Evolutionary conservation across 2,888 invertebrate genomes (phyloP).

Genomic region (Xanthia icteritia): DNA sequence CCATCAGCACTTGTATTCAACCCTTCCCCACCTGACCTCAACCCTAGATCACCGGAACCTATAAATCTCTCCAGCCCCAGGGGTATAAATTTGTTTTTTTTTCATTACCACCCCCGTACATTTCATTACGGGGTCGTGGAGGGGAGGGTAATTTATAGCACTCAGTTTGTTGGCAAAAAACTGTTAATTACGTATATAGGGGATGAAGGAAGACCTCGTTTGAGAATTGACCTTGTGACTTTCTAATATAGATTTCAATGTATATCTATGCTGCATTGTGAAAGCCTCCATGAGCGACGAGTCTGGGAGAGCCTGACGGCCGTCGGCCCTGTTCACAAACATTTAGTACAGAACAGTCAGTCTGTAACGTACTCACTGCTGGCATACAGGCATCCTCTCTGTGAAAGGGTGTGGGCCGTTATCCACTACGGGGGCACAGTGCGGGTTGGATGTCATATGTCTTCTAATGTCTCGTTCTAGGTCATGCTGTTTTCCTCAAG

Average conservation of each 20-base stretch:
- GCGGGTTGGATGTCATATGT: background rate
- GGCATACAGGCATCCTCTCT: background rate
- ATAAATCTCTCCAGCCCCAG: conserved; percentile 58
- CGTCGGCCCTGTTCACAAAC: background rate
- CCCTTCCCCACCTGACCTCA: conserved; percentile 46
- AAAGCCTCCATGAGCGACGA: background rate
- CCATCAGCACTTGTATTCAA: conserved; percentile 42
- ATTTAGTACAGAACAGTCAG: background rate
- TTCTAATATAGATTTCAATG: background rate
- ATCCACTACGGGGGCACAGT: too few species aligned
- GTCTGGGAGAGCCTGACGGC: too few species aligned
- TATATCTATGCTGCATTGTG: background rate
- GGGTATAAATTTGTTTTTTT: conserved; percentile 69
- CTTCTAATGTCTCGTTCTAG: too few species aligned
- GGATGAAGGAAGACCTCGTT: conserved; percentile 15
- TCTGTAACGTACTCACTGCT: background rate
- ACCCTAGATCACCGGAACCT: conserved; percentile 62
- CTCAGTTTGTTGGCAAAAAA: conserved; percentile 54
- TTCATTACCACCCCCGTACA: conserved; percentile 65
- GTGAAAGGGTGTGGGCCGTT: too few species aligned
- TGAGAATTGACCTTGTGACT: conserved; percentile 22
- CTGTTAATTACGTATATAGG: conserved; percentile 52
- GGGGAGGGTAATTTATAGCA: conserved; percentile 61
- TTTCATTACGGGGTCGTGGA: conserved; percentile 64
- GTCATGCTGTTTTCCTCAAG: background rate